A percentile compares a stretch with the other conserved stretches of the same genome.
Conservation (phyloP, 2,113 vertebrate species). For the Psephotus haematonotus region DNA sequence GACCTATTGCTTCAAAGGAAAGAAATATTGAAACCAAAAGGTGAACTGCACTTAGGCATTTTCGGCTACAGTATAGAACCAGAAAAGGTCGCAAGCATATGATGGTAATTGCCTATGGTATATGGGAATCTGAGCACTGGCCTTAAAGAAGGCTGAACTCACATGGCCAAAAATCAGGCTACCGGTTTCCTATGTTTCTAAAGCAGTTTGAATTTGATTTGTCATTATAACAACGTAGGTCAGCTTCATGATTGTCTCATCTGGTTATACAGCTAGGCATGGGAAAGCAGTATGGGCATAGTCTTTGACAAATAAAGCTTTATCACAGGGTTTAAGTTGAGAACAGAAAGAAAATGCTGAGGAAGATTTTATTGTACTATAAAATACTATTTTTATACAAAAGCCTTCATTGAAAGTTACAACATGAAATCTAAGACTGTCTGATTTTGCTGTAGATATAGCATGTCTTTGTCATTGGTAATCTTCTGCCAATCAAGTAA, state of each 20-base stretch:
- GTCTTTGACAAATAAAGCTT: neutral
- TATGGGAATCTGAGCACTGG: neutral
- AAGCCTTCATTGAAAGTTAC: accelerated
- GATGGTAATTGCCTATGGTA: neutral
- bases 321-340: neutral
- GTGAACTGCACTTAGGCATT: neutral
- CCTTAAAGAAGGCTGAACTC: neutral
- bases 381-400: neutral
- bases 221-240: neutral
- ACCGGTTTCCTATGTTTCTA: neutral
- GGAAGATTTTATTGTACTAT: neutral
- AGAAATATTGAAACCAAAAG: conserved; percentile 1
- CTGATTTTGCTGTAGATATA: neutral
- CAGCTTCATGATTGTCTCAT: neutral
- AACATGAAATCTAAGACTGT: neutral
- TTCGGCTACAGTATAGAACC: neutral
- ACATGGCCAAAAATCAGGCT: neutral
- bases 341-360: neutral
- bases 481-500: neutral
- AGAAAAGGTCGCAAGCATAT: conserved; percentile 1
- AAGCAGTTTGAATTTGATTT: neutral
- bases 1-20: conserved; percentile 16
- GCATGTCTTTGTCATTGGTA: accelerated
- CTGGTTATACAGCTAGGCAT: neutral
- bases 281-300: neutral